Evolutionary conservation across 2,888 invertebrate species (phyloP).

Genomic region (Digitonthophagus gazella): DNA sequence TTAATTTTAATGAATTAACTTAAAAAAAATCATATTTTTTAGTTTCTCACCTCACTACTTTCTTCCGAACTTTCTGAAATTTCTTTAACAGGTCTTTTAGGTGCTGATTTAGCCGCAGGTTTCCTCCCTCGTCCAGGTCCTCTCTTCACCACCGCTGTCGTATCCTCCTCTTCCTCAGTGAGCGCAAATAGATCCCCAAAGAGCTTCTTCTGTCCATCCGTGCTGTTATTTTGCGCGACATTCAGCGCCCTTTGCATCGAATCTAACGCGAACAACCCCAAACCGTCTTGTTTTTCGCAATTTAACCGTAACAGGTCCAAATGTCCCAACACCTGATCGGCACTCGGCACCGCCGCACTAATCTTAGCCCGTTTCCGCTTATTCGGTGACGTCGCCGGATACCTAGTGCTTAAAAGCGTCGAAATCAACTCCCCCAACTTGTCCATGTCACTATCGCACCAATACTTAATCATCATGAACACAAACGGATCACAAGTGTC

Average conservation of each 20-base stretch:
- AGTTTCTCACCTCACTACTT: constrained; percentile 66
- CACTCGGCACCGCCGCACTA: constrained; percentile 68
- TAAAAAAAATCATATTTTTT: too few species aligned
- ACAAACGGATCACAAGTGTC: constrained; percentile 77
- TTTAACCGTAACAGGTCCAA: constrained; percentile 84
- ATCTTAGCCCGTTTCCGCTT: constrained; percentile 81
- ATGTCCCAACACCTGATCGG: constrained; percentile 87
- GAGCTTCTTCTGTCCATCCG: constrained; percentile 85
- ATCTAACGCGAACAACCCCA: constrained; percentile 83
- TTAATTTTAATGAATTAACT: too few species aligned
- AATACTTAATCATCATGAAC: constrained; percentile 86
- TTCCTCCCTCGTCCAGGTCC: constrained; percentile 58
- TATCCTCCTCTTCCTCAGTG: constrained; percentile 82
- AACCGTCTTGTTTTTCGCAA: constrained; percentile 56
- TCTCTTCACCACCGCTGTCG: constrained; percentile 60
- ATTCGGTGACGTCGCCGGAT: constrained; percentile 85
- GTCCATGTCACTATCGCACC: constrained; percentile 87
- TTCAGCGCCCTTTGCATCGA: constrained; percentile 89
- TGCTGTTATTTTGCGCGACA: constrained; percentile 83
- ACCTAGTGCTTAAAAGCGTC: constrained; percentile 74
- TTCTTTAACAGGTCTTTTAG: constrained; percentile 48
- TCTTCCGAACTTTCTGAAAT: constrained; percentile 68
- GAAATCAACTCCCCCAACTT: constrained; percentile 80
- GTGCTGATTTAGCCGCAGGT: constrained; percentile 46
- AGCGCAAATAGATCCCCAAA: constrained; percentile 87